phyloP scores from a whole-genome alignment of 2,888 invertebrate species.

The Latrodectus hesperus region DNA sequence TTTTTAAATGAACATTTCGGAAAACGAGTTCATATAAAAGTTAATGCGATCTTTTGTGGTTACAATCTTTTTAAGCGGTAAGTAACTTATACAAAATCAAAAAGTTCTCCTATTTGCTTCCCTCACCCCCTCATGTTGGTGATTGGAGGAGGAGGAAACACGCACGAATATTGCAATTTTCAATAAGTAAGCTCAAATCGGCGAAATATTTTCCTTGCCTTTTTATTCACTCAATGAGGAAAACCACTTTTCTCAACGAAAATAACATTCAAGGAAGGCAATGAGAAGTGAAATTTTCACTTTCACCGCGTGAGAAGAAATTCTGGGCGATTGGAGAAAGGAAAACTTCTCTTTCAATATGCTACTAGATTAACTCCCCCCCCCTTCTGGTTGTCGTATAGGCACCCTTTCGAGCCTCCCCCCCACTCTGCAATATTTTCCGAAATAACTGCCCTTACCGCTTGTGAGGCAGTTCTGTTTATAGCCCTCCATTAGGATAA shows the following conservation, averaged over 20 bases:
- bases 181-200: constrained; percentile 19
- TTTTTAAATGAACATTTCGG: too few relatives aligned
- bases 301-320: constrained; percentile 11
- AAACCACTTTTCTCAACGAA: constrained; percentile 26
- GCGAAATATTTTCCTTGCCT: background rate
- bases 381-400: background rate
- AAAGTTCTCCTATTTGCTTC: background rate
- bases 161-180: background rate
- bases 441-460: background rate
- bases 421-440: constrained; percentile 23
- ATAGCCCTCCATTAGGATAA: constrained; percentile 45
- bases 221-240: constrained; percentile 2
- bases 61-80: background rate
- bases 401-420: background rate
- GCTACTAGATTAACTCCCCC: background rate
- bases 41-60: background rate
- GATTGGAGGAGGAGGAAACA: background rate
- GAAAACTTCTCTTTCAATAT: background rate
- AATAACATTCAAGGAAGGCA: constrained; percentile 45
- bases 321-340: constrained; percentile 8
- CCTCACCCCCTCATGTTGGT: too few relatives aligned
- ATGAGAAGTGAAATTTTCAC: constrained; percentile 51
- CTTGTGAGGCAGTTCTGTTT: constrained; percentile 13
- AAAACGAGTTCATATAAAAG: background rate
- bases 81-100: background rate